Base-by-base conservation (phyloP, 2,888 invertebrate species). In the Gymnocheta viridis region DNA sequence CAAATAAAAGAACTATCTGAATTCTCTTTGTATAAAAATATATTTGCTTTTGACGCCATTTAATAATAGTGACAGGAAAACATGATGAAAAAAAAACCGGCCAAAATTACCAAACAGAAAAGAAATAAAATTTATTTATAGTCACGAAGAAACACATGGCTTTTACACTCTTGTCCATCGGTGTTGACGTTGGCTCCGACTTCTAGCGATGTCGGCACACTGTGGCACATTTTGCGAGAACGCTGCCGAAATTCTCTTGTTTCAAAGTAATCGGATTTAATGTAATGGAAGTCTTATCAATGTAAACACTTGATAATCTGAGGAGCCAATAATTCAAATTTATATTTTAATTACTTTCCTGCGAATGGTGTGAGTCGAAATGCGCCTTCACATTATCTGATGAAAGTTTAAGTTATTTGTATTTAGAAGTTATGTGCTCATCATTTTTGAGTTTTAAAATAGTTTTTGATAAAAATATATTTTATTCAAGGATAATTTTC, bases 31-130 rank as follows among this genome's bases (percentile, higher is more conserved):
- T 22, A 47, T 9, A 69, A n/a, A 51, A 51, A 44, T 58, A 35
- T 64, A 29, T 27, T 64, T 70, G 41, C 38, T 60, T 60, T 74
- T 74, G 74, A 81, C 74, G 81, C 81, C 67, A 74, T 60, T 67
- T 51, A 67, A 67, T 51, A 79, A 64, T 64, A 67, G 41, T 27
- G 51, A 54, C 69, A 69, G 62, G n/a, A 62, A 69, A 54, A 62
- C 19, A 54, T 44, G 67, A 67, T 56, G n/a, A n/a, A n/a, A n/a
- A 62, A 60, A 47, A 69, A 62, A 47, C 29, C 35, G 58, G 47
- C 47, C 14, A 32, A 56, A 76, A 56, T 49, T 22, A 35, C 32
- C 35, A 38, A n/a, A 38, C 27, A 67, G 49, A 62, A 9, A 19
- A 56, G 35, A 44, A 44, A 44, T 24, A 14, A 49, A 69, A 70